Conservation (phyloP, 2,888 invertebrate genomes). For the Athetis lepigone region DNA sequence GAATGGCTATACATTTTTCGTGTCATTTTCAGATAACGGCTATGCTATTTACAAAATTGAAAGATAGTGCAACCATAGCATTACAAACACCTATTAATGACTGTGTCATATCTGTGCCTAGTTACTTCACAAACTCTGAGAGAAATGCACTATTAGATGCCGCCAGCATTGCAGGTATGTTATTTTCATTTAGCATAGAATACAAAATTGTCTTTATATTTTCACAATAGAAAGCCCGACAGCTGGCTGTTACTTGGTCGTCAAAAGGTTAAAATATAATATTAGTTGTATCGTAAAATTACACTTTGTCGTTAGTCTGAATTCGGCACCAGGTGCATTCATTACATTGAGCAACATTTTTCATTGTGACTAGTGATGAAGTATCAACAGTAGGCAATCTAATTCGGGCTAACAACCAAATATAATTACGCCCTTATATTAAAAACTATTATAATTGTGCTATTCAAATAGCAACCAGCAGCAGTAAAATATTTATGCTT, state of each 20-base stretch:
- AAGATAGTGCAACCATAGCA: slow-evolving; percentile 96
- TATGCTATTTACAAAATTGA: slow-evolving; percentile 99
- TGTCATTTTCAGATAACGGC: slow-evolving; percentile 92
- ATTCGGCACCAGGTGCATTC: no score
- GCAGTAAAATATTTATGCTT: slow-evolving; percentile 4
- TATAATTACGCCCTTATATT: no score
- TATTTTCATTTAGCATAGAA: slow-evolving; percentile 3
- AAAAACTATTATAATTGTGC: neutral
- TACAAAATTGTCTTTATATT: neutral
- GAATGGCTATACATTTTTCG: slow-evolving; percentile 15
- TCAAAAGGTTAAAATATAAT: no score
- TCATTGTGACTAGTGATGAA: no score
- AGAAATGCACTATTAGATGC: slow-evolving; percentile 97
- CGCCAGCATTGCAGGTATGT: slow-evolving; percentile 95
- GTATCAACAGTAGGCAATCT: no score
- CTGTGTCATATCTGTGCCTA: slow-evolving; percentile 98
- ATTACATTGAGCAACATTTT: no score
- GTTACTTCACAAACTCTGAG: slow-evolving; percentile 98
- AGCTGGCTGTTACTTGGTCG: no score
- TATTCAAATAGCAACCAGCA: neutral
- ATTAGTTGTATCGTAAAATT: no score
- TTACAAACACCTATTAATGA: slow-evolving; percentile 97
- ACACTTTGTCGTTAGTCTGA: no score
- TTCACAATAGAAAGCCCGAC: neutral
- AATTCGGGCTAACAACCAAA: no score